Percentiles rank a stretch among this genome's conserved stretches.
Conservation (phyloP, 1,140 invertebrate genomes). For the Dolichoris vasculosae region DNA sequence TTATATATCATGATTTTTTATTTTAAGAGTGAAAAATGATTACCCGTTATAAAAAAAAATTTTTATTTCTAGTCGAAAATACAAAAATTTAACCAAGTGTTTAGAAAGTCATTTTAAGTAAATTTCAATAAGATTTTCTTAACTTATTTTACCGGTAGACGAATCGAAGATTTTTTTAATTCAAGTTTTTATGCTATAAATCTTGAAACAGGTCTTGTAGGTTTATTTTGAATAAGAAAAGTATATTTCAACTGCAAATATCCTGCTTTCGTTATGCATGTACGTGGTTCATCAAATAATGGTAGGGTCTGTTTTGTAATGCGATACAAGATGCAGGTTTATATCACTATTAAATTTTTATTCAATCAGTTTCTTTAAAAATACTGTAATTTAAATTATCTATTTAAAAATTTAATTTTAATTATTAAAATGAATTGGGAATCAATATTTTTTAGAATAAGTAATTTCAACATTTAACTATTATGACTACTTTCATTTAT, state of each 20-base stretch:
- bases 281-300: not conserved
- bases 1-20: not conserved
- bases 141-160: not conserved
- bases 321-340: not conserved
- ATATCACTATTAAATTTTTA: not conserved
- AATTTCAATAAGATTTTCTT: not conserved
- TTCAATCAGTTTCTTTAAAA: not conserved
- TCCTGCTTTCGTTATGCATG: not conserved
- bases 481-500: slow-evolving; percentile 6
- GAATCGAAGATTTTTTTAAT: not conserved
- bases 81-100: not conserved
- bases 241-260: not conserved
- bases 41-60: no score
- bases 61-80: no score
- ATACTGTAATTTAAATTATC: not conserved
- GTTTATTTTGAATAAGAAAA: not conserved
- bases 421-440: not conserved
- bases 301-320: not conserved
- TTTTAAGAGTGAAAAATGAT: not conserved
- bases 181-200: not conserved
- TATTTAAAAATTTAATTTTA: not conserved
- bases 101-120: not conserved
- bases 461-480: not conserved
- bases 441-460: not conserved
- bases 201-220: not conserved